Evolutionary conservation across 2,888 invertebrate species (phyloP), one percentile per base, ranked within the genome.

Genomic region (Chrysomela aeneicollis): DNA sequence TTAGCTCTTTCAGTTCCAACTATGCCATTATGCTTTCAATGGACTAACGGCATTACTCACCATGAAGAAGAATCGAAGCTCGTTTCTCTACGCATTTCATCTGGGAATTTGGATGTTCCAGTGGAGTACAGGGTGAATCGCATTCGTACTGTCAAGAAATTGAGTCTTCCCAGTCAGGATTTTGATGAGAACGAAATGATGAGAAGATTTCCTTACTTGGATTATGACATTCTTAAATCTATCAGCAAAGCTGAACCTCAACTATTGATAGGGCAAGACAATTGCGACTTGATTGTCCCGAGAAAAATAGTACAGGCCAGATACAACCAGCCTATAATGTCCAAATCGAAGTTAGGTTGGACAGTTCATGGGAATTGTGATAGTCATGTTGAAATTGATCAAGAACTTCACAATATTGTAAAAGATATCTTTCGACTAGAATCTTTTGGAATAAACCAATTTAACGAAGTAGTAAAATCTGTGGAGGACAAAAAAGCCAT

Each of bases 381-480:
- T 9, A 49, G 19, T 15, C 2, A 2, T 15, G 9, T 15, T 1
- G 17, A 15, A 9, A 17, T 18, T 1, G 52, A 52, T 30, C 26
- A 52, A 15, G 52, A 52, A 52, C 30, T 52, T 9, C 52, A 52
- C 8, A 3, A n/a, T n/a, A 15, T 52, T 17, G 52, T 52, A 1
- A 52, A 52, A 52, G 52, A 26, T 17, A 52, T 12, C 3, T 50
- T 21, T 50, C 50, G 50, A 1, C 21, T 50, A 10, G 50, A 50
- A 21, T 9, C 9, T 21, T 21, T 50, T 21, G 21, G 21, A 5
- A 19, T 50, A 9, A 50, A 50, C 21, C 21, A 19, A 5, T 2
- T 3, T 22, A 22, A 50, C 10, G 12, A 21, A 12, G 50, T 18
- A 1, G 19, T 50, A 10, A 50, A 50, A 50, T 50, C 50, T 21